Conservation (phyloP, 37 sponge, comb jelly and placozoan species). For the Halisarca cf. caerulea region DNA sequence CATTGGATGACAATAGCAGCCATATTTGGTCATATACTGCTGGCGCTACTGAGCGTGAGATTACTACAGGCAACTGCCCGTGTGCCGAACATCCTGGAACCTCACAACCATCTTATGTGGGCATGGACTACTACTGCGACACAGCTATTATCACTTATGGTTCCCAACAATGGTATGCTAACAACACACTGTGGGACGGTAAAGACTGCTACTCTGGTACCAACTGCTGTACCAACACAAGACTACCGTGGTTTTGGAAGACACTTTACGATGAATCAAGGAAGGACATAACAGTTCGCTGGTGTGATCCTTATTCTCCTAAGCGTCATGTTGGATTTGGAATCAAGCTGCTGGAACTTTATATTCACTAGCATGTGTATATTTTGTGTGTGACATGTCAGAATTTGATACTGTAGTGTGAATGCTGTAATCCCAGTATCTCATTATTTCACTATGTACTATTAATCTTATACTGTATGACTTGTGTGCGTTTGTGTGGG, state of each 20-base stretch:
- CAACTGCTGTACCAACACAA: slow-evolving; percentile 4
- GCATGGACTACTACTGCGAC: slow-evolving; percentile 4
- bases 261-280: neutral
- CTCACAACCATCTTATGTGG: slow-evolving; percentile 20
- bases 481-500: too few relatives aligned
- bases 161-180: neutral
- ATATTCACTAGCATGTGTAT: neutral
- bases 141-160: neutral
- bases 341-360: neutral
- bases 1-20: neutral
- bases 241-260: slow-evolving; percentile 16
- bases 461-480: too few relatives aligned
- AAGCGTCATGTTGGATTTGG: neutral
- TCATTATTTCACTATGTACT: too few relatives aligned
- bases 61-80: slow-evolving; percentile 15
- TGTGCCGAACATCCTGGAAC: neutral
- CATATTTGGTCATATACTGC: slow-evolving; percentile 30
- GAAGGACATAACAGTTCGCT: slow-evolving; percentile 21
- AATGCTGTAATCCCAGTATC: too few relatives aligned
- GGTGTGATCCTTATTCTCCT: neutral
- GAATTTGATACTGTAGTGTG: too few relatives aligned
- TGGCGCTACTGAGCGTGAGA: neutral
- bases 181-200: slow-evolving; percentile 15
- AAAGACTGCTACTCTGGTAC: slow-evolving; percentile 11
- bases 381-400: too few relatives aligned